A percentile compares a stretch with the other conserved stretches of the same genome.
Conservation (phyloP, 2,888 invertebrate genomes). For the Hermodice carunculata region DNA sequence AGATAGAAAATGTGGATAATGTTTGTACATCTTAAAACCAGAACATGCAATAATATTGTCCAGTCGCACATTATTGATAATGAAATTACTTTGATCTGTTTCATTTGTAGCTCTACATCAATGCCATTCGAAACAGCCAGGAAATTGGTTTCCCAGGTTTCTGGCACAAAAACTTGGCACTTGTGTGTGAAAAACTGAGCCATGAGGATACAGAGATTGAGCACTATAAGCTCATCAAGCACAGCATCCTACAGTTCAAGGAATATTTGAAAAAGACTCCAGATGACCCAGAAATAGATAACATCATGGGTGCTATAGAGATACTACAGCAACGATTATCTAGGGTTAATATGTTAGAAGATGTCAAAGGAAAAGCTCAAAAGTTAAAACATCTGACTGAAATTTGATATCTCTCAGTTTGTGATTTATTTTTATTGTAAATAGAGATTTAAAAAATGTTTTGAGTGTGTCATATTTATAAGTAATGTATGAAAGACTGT, state of each 20-base stretch:
- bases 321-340: constrained; percentile 33
- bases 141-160: constrained; percentile 50
- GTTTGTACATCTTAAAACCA: too few species aligned
- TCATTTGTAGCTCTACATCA: constrained; percentile 53
- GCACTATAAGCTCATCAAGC: constrained; percentile 29
- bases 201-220: constrained; percentile 29
- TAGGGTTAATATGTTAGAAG: too few species aligned
- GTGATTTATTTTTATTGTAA: too few species aligned
- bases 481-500: too few species aligned
- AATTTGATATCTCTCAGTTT: too few species aligned
- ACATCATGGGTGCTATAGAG: constrained; percentile 35
- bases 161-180: constrained; percentile 66
- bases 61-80: background rate
- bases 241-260: constrained; percentile 39
- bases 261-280: constrained; percentile 32
- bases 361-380: too few species aligned
- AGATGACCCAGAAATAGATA: constrained; percentile 28
- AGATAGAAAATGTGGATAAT: too few species aligned
- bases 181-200: constrained; percentile 45
- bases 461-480: too few species aligned
- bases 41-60: too few species aligned
- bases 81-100: background rate
- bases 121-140: constrained; percentile 47
- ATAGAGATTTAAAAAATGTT: too few species aligned
- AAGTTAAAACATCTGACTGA: too few species aligned